These are phyloP conservation scores for Nothura maculosa DNA, from an alignment of 2,797 vertebrate species.

Conservation along the genomic window DNA sequence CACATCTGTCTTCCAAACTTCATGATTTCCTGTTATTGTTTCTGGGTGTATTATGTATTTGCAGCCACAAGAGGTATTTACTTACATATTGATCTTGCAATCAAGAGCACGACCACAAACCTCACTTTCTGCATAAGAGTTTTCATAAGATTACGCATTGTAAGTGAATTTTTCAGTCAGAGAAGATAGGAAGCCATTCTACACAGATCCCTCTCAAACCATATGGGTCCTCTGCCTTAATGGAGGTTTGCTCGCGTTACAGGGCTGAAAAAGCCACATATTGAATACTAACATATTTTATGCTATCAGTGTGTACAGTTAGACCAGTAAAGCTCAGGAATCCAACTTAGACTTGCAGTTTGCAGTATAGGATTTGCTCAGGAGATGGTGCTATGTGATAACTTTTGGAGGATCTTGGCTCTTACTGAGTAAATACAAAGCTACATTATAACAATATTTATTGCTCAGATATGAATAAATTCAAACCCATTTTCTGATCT, in stretches of 20 bases:
- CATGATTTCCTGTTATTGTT: neutral
- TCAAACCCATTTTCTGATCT: neutral
- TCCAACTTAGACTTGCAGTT: neutral
- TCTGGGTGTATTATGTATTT: neutral
- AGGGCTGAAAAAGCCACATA: neutral
- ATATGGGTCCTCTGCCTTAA: accelerated
- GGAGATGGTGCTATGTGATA: slow-evolving; percentile 68
- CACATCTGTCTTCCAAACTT: neutral
- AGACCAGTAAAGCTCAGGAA: accelerated
- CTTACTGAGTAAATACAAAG: accelerated
- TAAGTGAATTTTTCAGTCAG: neutral
- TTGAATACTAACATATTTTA: accelerated
- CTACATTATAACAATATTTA: neutral
- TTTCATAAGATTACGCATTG: neutral
- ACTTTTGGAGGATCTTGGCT: neutral
- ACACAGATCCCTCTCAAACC: neutral
- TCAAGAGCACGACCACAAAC: neutral
- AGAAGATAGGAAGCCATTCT: neutral
- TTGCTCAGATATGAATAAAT: neutral
- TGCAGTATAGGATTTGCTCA: slow-evolving; percentile 55
- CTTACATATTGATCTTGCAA: neutral
- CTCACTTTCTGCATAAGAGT: accelerated
- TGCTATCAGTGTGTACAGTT: accelerated
- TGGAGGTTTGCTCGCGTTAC: accelerated
- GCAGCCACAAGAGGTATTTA: neutral